These are phyloP conservation scores for Chalcis sispes DNA, from an alignment of 2,888 invertebrate genomes.

Conservation along the genomic window DNA sequence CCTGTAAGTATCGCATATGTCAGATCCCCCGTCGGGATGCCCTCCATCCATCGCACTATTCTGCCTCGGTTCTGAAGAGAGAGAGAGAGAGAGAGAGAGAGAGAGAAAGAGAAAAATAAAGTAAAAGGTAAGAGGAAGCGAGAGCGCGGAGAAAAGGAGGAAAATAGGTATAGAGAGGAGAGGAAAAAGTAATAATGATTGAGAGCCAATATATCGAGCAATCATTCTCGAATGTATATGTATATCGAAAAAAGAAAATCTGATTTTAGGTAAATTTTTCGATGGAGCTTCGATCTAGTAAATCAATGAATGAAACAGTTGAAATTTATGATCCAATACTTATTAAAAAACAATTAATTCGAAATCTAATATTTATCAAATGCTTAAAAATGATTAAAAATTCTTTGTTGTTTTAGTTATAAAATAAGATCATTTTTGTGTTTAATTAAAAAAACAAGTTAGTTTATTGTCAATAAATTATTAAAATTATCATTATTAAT, in stretches of 20 bases:
- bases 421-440: too few species aligned
- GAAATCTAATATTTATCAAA: too few species aligned
- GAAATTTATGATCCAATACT: too few species aligned
- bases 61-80: constrained; percentile 36
- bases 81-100: constrained; percentile 23
- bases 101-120: too few species aligned
- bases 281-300: not conserved
- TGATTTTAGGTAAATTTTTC: not conserved
- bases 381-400: too few species aligned
- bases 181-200: constrained; percentile 33
- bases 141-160: not conserved
- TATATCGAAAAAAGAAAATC: not conserved
- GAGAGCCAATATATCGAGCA: constrained; percentile 9
- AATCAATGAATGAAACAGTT: too few species aligned
- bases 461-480: too few species aligned
- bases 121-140: not conserved
- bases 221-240: not conserved
- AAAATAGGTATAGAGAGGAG: not conserved
- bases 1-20: constrained; percentile 72
- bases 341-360: too few species aligned
- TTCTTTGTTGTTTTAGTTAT: too few species aligned
- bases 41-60: constrained; percentile 58
- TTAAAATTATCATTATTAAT: too few species aligned
- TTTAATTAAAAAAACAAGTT: too few species aligned
- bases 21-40: constrained; percentile 62